Base-by-base conservation (phyloP, 2,888 invertebrate species). In the Synanthedon myopaeformis region DNA sequence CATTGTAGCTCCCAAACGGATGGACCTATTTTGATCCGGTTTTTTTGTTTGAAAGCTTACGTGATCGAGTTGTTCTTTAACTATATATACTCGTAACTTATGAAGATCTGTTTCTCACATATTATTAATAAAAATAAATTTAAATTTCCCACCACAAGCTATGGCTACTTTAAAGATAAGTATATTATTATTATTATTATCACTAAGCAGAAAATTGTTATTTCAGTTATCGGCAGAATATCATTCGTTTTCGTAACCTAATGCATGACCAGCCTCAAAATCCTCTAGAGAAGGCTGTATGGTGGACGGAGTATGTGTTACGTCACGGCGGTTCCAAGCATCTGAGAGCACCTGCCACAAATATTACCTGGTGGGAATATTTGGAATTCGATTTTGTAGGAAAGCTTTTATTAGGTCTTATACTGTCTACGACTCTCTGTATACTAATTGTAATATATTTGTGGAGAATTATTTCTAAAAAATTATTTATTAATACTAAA, bases 201-300 rank as follows among this genome's bases (percentile, higher is more conserved):
- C n/a, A n/a, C 17, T 17, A 17, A 17, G 17, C 17, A 17, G 17
- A 1, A n/a, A 23, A 23, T 23, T 23, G 23, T 41, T 42, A 19
- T 60, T 61, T 17, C 57, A 70, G 69, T 4, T 71, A 67, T 51
- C 62, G 66, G 1, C 53, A 61, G 5, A 72, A 69, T 41, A 61
- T 69, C 1, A 6, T 54, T 0, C 56, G 54, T n/a, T 57, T 71
- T 3, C 55, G 61, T 0, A 45, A 42, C 0, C 4, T 50, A 11
- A 50, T 50, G 50, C 19, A 19, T 48, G 48, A 49, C 8, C 42
- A 53, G 42, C 53, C 50, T 11, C 50, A 45, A 19, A 28, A 2
- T 41, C 35, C 54, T 13, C 48, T 35, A 41, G 48, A 13, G 49
- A 17, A 23, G 10, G 28, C 48, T 41, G 52, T 52, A 17, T 54